Conservation (phyloP, 2,888 invertebrate species). For the Ochropacha duplaris region DNA sequence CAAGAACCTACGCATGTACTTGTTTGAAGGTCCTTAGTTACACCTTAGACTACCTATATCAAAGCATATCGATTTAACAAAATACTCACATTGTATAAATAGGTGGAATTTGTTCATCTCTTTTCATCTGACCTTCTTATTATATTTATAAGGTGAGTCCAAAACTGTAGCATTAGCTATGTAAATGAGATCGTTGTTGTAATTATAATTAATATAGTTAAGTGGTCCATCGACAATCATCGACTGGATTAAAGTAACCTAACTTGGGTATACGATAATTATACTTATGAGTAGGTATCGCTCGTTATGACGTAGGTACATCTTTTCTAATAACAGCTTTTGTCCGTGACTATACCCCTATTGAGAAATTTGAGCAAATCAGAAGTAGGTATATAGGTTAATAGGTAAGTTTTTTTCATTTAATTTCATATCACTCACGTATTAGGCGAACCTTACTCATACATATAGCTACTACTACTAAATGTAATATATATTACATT, state of each 20-base stretch:
- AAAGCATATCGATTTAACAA: neutral
- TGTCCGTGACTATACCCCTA: neutral
- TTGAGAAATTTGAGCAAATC: too few relatives aligned
- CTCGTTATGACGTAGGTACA: too few relatives aligned
- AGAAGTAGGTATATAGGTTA: too few relatives aligned
- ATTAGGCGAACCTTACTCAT: too few relatives aligned
- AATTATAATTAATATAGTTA: conserved; percentile 61
- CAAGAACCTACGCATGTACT: too few relatives aligned
- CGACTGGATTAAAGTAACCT: conserved; percentile 36
- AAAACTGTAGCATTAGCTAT: conserved; percentile 56
- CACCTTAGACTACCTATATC: too few relatives aligned
- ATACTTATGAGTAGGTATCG: neutral
- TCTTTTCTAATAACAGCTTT: neutral
- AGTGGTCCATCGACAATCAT: conserved; percentile 29
- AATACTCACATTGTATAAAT: neutral
- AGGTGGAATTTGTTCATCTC: neutral
- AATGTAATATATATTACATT: neutral
- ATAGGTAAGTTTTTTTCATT: too few relatives aligned
- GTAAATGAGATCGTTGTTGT: conserved; percentile 59
- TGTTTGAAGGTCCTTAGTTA: too few relatives aligned
- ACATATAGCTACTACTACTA: neutral
- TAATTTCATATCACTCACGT: too few relatives aligned
- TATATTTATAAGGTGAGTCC: conserved; percentile 33
- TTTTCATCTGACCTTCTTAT: conserved; percentile 15
- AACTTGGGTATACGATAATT: conserved; percentile 2